phyloP scores from a whole-genome alignment of 2,113 vertebrate genomes.

The Pachycephala philippinensis region DNA sequence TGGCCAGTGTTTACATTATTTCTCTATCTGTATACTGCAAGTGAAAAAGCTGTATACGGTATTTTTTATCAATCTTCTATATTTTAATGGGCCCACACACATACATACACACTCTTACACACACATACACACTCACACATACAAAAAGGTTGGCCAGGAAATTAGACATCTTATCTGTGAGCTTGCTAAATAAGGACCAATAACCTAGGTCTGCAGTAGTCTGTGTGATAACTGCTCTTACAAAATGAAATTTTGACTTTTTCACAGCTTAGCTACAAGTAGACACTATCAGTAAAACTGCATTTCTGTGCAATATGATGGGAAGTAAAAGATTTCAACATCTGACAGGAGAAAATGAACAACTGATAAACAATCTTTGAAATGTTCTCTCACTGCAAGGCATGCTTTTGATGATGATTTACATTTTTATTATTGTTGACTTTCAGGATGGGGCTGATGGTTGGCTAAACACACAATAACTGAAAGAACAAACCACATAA shows the following conservation, averaged over 20 bases:
- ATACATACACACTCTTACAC: background rate
- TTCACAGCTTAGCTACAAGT: conserved; percentile 72
- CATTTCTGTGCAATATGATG: conserved; percentile 73
- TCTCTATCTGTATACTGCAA: background rate
- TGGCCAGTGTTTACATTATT: background rate
- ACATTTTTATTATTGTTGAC: conserved; percentile 76
- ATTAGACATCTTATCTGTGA: conserved; percentile 82
- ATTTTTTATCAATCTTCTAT: conserved; percentile 31
- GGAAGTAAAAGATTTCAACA: conserved; percentile 72
- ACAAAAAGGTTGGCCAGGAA: conserved; percentile 72
- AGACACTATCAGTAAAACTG: conserved; percentile 75
- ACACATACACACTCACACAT: background rate
- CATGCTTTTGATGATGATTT: conserved; percentile 69
- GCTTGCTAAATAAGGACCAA: conserved; percentile 77
- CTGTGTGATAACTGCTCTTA: conserved; percentile 75
- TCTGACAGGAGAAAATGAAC: conserved; percentile 79
- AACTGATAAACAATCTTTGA: conserved; percentile 75
- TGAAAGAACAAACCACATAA: conserved; percentile 28
- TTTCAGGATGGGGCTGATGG: conserved; percentile 49
- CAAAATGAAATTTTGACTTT: conserved; percentile 82
- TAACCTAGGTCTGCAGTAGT: conserved; percentile 67
- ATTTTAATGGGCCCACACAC: conserved; percentile 42
- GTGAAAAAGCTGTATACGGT: background rate
- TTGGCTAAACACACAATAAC: conserved; percentile 42
- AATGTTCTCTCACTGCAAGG: conserved; percentile 69